Percentiles rank a stretch among this genome's conserved stretches.
Conservation (phyloP, 2,113 vertebrate genomes). For the Heterotilapia buettikoferi region DNA sequence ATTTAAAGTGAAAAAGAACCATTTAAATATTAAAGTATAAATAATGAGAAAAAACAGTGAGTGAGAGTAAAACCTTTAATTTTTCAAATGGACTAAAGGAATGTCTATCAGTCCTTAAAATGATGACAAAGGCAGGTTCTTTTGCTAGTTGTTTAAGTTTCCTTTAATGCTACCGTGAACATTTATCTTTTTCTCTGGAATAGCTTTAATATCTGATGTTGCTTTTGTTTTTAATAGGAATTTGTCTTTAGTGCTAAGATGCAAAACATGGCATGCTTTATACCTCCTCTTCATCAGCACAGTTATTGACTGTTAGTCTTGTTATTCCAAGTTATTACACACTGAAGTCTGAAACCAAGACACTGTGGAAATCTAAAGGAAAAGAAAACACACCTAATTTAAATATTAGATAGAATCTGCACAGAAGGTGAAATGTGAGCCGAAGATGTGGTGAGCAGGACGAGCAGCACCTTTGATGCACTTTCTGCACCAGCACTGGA, state of each 20-base stretch:
- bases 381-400: neutral
- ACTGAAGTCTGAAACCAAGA: neutral
- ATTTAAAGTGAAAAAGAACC: neutral
- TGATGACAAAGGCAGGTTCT: neutral
- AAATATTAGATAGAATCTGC: neutral
- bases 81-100: neutral
- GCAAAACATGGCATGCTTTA: neutral
- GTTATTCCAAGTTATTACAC: neutral
- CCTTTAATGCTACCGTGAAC: neutral
- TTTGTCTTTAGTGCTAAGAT: neutral
- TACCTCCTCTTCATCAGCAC: neutral
- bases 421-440: neutral
- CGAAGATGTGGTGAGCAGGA: neutral
- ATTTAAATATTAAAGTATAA: neutral
- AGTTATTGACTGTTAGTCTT: neutral
- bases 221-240: neutral
- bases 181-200: neutral
- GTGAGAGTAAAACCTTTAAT: neutral
- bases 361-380: neutral
- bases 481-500: neutral
- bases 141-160: neutral
- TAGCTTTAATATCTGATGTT: neutral
- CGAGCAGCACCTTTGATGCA: neutral
- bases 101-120: neutral
- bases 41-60: neutral